phyloP scores from a whole-genome alignment of 2,113 vertebrate genomes.

The Ptychochromis oligacanthus region DNA sequence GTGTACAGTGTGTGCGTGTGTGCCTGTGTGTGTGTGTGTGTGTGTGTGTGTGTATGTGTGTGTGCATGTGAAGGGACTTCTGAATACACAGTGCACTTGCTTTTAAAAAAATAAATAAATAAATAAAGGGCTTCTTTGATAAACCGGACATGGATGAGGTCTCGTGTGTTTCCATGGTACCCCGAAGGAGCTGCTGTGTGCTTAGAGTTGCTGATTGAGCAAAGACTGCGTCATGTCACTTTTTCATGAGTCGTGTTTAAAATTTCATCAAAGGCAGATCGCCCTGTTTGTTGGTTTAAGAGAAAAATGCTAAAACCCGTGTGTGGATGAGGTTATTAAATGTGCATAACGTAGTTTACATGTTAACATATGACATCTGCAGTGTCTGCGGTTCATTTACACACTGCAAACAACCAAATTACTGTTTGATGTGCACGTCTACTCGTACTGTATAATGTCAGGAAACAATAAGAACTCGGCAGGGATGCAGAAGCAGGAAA shows the following conservation, averaged over 20 bases:
- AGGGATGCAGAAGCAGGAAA: neutral
- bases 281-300: neutral
- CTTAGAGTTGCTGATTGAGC: constrained; percentile 21
- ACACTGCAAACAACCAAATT: neutral
- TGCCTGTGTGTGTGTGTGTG: neutral
- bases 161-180: constrained; percentile 51
- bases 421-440: neutral
- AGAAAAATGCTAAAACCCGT: neutral
- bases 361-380: neutral
- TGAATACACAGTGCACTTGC: constrained; percentile 7
- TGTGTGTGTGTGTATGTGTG: no score
- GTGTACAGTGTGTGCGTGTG: neutral
- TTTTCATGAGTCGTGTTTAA: neutral
- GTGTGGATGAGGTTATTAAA: neutral
- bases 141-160: constrained; percentile 40
- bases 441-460: neutral
- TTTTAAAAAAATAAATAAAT: neutral
- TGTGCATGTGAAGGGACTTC: neutral
- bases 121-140: constrained; percentile 59
- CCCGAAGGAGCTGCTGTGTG: constrained; percentile 26
- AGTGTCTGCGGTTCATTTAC: neutral
- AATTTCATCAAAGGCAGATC: neutral
- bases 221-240: neutral
- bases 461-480: neutral
- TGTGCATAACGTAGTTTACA: neutral